Conservation (phyloP, 2,888 invertebrate species). For the Thereva unica region DNA sequence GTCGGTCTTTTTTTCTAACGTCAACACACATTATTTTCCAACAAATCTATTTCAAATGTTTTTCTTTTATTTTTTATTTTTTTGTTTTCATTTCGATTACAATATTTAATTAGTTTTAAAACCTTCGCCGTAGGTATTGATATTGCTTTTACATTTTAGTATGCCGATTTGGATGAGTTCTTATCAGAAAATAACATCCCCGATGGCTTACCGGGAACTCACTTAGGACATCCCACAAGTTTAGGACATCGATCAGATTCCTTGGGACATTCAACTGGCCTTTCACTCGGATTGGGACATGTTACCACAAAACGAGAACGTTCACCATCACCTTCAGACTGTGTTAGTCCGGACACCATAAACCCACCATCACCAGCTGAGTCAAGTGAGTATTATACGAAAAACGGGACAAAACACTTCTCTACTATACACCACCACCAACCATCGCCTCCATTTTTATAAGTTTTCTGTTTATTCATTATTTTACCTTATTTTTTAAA, state of each 20-base stretch:
- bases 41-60: no score
- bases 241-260: slow-evolving; percentile 59
- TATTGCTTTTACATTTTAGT: slow-evolving; percentile 64
- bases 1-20: not conserved
- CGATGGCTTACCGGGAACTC: slow-evolving; percentile 70
- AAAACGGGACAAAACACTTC: slow-evolving; percentile 3
- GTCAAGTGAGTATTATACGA: slow-evolving; percentile 71
- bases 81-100: slow-evolving; percentile 10
- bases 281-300: slow-evolving; percentile 64
- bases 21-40: not conserved
- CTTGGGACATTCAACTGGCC: slow-evolving; percentile 62
- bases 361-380: slow-evolving; percentile 89
- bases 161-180: slow-evolving; percentile 96
- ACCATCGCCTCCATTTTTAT: not conserved
- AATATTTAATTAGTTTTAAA: not conserved
- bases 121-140: not conserved
- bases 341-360: slow-evolving; percentile 86
- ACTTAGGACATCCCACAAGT: slow-evolving; percentile 58
- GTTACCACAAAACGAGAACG: slow-evolving; percentile 82
- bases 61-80: slow-evolving; percentile 26
- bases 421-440: not conserved
- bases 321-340: slow-evolving; percentile 85
- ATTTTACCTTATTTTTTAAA: not conserved
- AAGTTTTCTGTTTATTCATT: not conserved
- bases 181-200: slow-evolving; percentile 94